Evolutionary conservation across 2,113 vertebrate species (phyloP).

Genomic region (Apteryx mantelli): DNA sequence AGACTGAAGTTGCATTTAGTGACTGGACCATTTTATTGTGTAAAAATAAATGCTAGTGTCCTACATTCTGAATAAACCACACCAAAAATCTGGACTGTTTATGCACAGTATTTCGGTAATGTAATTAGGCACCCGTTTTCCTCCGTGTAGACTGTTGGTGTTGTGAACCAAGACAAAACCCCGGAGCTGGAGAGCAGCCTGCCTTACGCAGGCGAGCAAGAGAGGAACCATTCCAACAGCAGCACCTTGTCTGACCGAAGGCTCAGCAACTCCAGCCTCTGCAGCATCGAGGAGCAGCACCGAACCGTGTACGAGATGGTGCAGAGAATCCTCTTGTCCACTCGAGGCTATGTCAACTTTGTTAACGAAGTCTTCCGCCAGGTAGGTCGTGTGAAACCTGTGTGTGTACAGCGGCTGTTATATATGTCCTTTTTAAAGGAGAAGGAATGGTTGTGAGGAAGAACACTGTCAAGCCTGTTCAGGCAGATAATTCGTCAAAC

Average conservation of each 20-base stretch:
- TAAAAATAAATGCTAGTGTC: too few species aligned
- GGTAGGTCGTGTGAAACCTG: slow-evolving; percentile 70
- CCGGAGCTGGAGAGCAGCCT: slow-evolving; percentile 74
- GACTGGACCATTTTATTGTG: not conserved
- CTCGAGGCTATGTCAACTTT: slow-evolving; percentile 94
- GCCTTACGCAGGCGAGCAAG: slow-evolving; percentile 72
- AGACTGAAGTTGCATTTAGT: not conserved
- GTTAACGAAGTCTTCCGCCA: slow-evolving; percentile 98
- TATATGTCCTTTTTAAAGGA: not conserved
- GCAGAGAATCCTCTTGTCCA: slow-evolving; percentile 91
- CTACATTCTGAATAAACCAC: not conserved
- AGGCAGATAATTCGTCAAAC: not conserved
- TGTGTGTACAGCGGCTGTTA: not conserved
- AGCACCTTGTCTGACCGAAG: slow-evolving; percentile 90
- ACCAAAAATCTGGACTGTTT: too few species aligned
- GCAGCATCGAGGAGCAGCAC: slow-evolving; percentile 95
- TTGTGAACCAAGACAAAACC: slow-evolving; percentile 80
- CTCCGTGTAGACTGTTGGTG: slow-evolving; percentile 77
- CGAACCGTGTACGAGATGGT: slow-evolving; percentile 92
- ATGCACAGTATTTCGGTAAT: not conserved
- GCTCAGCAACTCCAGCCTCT: slow-evolving; percentile 90
- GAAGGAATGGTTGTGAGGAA: fast-evolving
- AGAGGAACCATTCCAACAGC: slow-evolving; percentile 89
- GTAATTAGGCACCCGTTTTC: not conserved
- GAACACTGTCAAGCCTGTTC: fast-evolving